Evolutionary conservation across 2,797 vertebrate genomes (phyloP).

Genomic region (Phalloptychus januarius): DNA sequence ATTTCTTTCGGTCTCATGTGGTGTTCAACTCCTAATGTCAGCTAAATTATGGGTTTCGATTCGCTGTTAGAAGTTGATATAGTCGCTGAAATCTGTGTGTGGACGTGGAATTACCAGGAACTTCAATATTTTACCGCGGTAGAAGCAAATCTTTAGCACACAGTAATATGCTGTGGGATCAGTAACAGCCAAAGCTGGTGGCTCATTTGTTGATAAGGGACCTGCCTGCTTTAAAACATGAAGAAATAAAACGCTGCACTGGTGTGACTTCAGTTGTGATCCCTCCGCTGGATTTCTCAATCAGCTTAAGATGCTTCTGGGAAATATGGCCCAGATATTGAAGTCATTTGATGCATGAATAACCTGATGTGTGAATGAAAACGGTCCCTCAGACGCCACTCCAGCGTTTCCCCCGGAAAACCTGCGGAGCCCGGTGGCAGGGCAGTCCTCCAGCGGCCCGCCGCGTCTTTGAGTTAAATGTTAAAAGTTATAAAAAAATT

Average conservation of each 20-base stretch:
- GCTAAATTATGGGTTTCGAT: neutral
- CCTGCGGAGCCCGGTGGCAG: too few relatives aligned
- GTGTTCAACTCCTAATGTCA: neutral
- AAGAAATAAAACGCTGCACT: neutral
- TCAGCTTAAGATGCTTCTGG: slow-evolving; percentile 11
- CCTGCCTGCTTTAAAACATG: neutral
- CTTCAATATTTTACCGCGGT: neutral
- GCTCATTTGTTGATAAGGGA: neutral
- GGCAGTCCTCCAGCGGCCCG: too few relatives aligned
- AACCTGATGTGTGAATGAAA: neutral
- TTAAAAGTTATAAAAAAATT: too few relatives aligned
- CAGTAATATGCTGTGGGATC: neutral
- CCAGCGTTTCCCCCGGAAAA: too few relatives aligned
- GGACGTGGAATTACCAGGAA: neutral
- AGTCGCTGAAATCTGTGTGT: neutral
- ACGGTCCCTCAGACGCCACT: neutral
- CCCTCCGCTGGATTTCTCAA: neutral
- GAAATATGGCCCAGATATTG: neutral
- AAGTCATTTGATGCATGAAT: neutral
- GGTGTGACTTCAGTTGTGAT: neutral
- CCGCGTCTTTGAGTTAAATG: too few relatives aligned
- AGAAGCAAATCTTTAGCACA: neutral
- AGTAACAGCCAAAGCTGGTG: neutral
- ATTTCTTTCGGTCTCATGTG: neutral
- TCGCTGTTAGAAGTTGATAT: neutral